These are phyloP conservation scores for Thymelicus lineola DNA, from an alignment of 2,888 invertebrate species.

Conservation along the genomic window DNA sequence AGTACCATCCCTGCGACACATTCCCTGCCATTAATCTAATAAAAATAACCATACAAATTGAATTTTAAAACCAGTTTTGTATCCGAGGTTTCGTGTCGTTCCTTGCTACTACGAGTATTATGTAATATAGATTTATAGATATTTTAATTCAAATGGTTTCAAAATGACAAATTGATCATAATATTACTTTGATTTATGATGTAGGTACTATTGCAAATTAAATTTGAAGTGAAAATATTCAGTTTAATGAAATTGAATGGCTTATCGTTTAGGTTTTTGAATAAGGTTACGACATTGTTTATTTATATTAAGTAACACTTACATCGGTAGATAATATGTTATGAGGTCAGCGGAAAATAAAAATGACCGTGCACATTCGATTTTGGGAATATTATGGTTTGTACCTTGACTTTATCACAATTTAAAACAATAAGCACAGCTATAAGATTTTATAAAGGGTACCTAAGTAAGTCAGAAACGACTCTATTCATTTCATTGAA, in stretches of 20 bases:
- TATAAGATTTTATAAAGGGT: not conserved
- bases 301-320: not conserved
- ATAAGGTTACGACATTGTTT: not conserved
- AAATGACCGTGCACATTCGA: not conserved
- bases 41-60: slow-evolving; percentile 71
- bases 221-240: slow-evolving; percentile 46
- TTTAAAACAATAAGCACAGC: not conserved
- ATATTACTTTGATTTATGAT: slow-evolving; percentile 58
- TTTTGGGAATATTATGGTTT: not conserved
- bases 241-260: slow-evolving; percentile 40
- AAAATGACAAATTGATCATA: slow-evolving; percentile 58
- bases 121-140: slow-evolving; percentile 67
- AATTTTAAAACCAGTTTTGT: slow-evolving; percentile 68
- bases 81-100: slow-evolving; percentile 55
- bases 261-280: slow-evolving; percentile 11
- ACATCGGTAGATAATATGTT: not conserved
- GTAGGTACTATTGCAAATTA: slow-evolving; percentile 51
- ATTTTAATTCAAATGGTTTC: slow-evolving; percentile 59
- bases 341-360: not conserved
- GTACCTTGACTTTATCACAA: not conserved
- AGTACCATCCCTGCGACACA: slow-evolving; percentile 71
- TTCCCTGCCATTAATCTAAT: slow-evolving; percentile 75
- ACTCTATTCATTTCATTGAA: slow-evolving; percentile 2
- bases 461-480: not conserved
- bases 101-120: slow-evolving; percentile 58